A percentile compares a stretch with the other conserved stretches of the same genome.
Conservation (phyloP, 2,797 vertebrate genomes). For the Pipistrellus nathusii region DNA sequence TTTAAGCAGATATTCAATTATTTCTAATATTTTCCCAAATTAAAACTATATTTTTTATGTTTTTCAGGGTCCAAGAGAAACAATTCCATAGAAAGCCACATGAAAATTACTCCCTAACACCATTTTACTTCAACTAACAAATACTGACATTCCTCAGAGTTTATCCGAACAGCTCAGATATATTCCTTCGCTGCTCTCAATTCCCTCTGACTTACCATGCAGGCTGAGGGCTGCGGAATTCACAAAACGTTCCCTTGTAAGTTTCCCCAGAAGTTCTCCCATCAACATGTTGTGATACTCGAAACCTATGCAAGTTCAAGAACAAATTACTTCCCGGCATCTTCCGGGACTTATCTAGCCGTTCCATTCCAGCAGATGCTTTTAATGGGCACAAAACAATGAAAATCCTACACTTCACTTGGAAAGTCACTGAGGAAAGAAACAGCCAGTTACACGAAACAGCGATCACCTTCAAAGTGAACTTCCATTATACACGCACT, state of each 20-base stretch:
- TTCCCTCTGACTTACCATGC: background rate
- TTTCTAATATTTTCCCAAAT: slow-evolving; percentile 35
- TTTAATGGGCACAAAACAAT: background rate
- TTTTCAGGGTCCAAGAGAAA: slow-evolving; percentile 40
- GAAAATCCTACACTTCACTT: slow-evolving; percentile 38
- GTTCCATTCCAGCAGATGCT: background rate
- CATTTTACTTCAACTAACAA: background rate
- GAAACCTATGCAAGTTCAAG: background rate
- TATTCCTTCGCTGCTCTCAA: background rate
- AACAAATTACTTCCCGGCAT: background rate
- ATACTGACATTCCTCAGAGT: background rate
- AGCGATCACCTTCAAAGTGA: slow-evolving; percentile 43
- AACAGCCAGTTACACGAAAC: slow-evolving; percentile 69
- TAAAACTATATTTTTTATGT: background rate
- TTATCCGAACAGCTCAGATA: background rate
- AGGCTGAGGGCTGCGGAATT: background rate
- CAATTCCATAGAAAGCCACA: background rate
- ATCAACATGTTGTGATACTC: background rate
- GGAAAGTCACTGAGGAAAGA: slow-evolving; percentile 63
- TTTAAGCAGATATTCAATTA: slow-evolving; percentile 23
- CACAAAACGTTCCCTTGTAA: background rate
- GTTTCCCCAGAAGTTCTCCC: background rate
- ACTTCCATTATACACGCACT: slow-evolving; percentile 77
- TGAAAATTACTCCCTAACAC: background rate
- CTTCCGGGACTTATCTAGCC: background rate